These are phyloP conservation scores for Drosophila parvula DNA, from an alignment of 1,140 invertebrate genomes.

Conservation along the genomic window DNA sequence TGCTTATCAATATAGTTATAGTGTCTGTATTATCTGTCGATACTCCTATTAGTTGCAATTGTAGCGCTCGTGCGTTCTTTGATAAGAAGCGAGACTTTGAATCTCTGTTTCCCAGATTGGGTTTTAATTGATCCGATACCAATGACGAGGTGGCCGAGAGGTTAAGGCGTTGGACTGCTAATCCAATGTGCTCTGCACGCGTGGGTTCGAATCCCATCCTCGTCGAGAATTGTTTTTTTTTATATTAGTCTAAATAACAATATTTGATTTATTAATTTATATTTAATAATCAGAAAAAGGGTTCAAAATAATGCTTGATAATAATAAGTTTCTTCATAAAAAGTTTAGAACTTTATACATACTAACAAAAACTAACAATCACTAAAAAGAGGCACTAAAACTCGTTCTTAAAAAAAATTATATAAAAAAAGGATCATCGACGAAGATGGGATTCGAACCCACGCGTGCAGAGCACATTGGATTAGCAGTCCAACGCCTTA, in stretches of 20 bases:
- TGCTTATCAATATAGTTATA: not conserved
- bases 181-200: conserved; percentile 89
- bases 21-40: conserved; percentile 5
- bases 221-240: conserved; percentile 85
- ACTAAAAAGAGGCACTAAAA: no score
- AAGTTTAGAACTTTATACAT: not conserved
- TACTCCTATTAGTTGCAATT: conserved; percentile 14
- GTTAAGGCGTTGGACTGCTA: conserved; percentile 96
- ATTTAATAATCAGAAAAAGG: not conserved
- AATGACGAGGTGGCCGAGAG: conserved; percentile 93
- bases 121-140: not conserved
- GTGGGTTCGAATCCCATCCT: conserved; percentile 96
- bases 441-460: conserved; percentile 95
- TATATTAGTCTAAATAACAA: conserved; percentile 1
- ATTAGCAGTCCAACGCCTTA: conserved; percentile 95
- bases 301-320: no score
- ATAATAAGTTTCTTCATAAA: not conserved
- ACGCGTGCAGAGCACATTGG: conserved; percentile 90
- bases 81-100: conserved; percentile 16
- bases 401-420: not conserved
- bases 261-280: not conserved
- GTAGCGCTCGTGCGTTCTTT: not conserved
- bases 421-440: conserved; percentile 83
- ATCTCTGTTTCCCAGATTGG: not conserved
- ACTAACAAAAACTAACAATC: not conserved